Conservation (phyloP, 1,140 invertebrate species). For the Pristionchus pacificus region DNA sequence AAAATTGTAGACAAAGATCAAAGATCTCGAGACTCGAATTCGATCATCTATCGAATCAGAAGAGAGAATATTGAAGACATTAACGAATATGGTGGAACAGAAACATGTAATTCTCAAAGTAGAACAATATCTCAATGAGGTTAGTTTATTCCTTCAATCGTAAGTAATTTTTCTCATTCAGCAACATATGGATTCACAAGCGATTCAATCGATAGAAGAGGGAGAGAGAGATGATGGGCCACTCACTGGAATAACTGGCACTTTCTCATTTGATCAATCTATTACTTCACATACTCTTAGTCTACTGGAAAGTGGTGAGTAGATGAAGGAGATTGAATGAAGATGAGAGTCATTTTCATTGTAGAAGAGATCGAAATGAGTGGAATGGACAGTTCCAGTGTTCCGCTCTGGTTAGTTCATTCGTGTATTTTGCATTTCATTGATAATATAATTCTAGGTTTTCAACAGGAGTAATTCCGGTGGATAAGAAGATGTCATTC, state of each 20-base stretch:
- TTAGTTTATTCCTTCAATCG: neutral
- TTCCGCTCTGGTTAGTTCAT: no score
- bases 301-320: neutral
- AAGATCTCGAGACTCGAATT: neutral
- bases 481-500: slow-evolving; percentile 88
- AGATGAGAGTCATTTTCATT: neutral
- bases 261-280: neutral
- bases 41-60: neutral
- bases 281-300: neutral
- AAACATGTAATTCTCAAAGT: neutral
- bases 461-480: slow-evolving; percentile 63
- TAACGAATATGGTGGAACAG: neutral
- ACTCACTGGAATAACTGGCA: neutral
- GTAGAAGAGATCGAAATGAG: neutral
- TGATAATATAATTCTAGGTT: slow-evolving; percentile 59
- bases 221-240: neutral
- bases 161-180: neutral
- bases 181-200: neutral
- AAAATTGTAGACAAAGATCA: no score
- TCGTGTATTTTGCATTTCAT: no score
- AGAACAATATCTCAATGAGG: neutral
- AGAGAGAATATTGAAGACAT: no score
- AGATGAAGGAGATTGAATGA: neutral
- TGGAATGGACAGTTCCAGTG: no score
- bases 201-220: neutral